These are phyloP conservation scores for Cladopsammia gracilis DNA, from an alignment of 64 coral and sea anemone genomes.

Conservation along the genomic window DNA sequence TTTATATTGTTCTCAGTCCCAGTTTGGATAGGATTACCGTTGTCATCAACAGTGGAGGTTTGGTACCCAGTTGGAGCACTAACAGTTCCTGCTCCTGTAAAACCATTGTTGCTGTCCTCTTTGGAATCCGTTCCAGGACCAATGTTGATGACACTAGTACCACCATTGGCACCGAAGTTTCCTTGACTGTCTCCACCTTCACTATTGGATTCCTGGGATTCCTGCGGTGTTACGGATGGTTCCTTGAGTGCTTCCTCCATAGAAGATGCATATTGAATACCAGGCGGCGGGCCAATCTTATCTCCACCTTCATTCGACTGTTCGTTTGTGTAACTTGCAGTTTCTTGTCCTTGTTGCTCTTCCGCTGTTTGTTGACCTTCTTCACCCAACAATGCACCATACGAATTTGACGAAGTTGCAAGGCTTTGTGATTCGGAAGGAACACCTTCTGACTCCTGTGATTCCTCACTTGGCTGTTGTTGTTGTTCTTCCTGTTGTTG, in stretches of 20 bases:
- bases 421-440: background rate
- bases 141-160: background rate
- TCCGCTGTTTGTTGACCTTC: slow-evolving; percentile 9
- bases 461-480: background rate
- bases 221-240: background rate
- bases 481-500: slow-evolving; percentile 6
- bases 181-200: background rate
- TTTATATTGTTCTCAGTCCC: background rate
- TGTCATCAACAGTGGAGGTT: slow-evolving; percentile 21
- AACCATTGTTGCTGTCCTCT: slow-evolving; percentile 10
- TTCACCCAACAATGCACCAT: background rate
- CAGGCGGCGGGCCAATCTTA: background rate
- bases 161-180: background rate
- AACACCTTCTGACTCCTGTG: background rate
- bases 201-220: background rate
- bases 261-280: slow-evolving; percentile 31
- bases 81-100: slow-evolving; percentile 4
- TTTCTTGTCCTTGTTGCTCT: slow-evolving; percentile 9
- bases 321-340: background rate
- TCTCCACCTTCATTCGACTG: background rate
- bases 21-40: slow-evolving; percentile 1
- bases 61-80: slow-evolving; percentile 18
- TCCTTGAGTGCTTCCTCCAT: slow-evolving; percentile 33
- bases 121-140: slow-evolving; percentile 1
- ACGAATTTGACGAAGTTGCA: background rate